Evolutionary conservation across 2,113 vertebrate genomes (phyloP).

Genomic region (Mus spicilegus): DNA sequence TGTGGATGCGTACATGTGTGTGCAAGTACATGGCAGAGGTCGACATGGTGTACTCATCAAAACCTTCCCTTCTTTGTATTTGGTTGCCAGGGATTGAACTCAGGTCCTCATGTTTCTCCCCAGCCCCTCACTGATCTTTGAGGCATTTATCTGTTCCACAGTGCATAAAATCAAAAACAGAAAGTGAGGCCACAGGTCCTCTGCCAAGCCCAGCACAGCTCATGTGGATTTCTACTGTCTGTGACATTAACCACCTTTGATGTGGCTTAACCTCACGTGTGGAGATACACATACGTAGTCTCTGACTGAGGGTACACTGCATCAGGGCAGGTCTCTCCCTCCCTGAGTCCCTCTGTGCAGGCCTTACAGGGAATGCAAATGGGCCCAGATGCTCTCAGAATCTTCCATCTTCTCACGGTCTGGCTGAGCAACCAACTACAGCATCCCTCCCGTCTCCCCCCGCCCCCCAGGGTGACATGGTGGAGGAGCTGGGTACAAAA

Average conservation of each 20-base stretch:
- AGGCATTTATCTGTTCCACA: neutral
- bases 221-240: neutral
- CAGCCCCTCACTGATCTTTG: rapidly evolving
- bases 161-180: neutral
- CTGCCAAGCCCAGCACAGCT: neutral
- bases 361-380: neutral
- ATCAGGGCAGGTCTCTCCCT: neutral
- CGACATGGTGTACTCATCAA: neutral
- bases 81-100: too few relatives aligned
- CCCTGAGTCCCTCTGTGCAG: neutral
- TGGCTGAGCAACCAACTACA: neutral
- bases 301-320: rapidly evolving
- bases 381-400: neutral
- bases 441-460: rapidly evolving
- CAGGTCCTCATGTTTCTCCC: neutral
- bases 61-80: neutral
- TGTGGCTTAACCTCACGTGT: neutral
- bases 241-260: neutral
- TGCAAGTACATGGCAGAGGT: neutral
- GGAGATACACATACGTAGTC: neutral
- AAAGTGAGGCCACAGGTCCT: neutral
- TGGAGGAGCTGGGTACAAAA: neutral
- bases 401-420: neutral
- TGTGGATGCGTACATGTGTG: neutral
- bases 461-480: neutral